A percentile compares a stretch with the other conserved stretches of the same genome.
Conservation (phyloP, 1,140 invertebrate genomes). For the Anastrepha ludens region DNA sequence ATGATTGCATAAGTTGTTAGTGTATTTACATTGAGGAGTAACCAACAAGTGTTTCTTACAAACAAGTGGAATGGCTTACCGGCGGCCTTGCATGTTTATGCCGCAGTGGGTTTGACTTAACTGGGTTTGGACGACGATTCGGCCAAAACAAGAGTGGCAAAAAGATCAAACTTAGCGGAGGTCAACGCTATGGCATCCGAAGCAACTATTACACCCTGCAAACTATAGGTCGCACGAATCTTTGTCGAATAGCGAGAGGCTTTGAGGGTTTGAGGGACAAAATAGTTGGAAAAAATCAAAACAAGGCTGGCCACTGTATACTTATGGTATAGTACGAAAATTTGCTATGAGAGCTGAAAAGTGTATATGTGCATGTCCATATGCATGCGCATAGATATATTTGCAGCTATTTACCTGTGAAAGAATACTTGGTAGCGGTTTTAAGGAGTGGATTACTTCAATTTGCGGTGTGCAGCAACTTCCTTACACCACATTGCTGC, state of each 20-base stretch:
- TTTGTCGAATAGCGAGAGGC: background rate
- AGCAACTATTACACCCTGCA: constrained; percentile 18
- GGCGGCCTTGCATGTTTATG: constrained; percentile 13
- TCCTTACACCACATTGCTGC: constrained; percentile 38
- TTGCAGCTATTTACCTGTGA: background rate
- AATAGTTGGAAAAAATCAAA: constrained; percentile 22
- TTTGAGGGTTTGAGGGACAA: constrained; percentile 29
- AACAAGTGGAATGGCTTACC: constrained; percentile 18
- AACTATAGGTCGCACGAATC: constrained; percentile 30
- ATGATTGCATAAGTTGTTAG: background rate
- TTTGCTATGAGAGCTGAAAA: background rate
- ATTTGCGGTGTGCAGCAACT: constrained; percentile 48
- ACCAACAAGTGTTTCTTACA: constrained; percentile 23
- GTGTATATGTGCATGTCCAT: background rate
- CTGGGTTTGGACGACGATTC: constrained; percentile 30
- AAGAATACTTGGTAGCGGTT: constrained; percentile 46
- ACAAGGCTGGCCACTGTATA: constrained; percentile 45
- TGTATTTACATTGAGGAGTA: background rate
- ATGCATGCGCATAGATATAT: background rate
- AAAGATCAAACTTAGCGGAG: constrained; percentile 13
- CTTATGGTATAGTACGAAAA: background rate
- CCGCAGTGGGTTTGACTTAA: background rate
- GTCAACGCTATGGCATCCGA: constrained; percentile 18
- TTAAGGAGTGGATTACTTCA: constrained; percentile 50
- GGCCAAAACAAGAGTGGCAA: constrained; percentile 25